Conservation (phyloP, 23 tunicate species). For the Ascidia mentula region DNA sequence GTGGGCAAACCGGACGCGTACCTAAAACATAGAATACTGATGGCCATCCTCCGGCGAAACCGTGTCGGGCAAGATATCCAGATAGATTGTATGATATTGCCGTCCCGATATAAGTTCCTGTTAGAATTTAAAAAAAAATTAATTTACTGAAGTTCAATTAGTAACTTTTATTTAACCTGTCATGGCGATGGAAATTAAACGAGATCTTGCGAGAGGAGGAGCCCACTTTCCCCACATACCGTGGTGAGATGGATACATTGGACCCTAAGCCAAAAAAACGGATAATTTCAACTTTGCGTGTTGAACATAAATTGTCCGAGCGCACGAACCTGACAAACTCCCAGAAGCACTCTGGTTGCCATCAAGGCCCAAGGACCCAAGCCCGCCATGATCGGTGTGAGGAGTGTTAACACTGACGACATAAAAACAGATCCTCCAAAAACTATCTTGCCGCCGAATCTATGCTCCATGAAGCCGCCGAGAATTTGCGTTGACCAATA, state of each 20-base stretch:
- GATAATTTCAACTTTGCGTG: background rate
- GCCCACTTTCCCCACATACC: constrained; percentile 85
- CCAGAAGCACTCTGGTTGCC: constrained; percentile 33
- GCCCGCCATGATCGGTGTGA: constrained; percentile 44
- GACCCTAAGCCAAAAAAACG: constrained; percentile 27
- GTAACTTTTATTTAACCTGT: constrained; percentile 22
- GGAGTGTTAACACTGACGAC: constrained; percentile 36
- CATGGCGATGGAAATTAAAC: constrained; percentile 52
- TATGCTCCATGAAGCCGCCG: constrained; percentile 55
- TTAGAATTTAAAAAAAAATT: background rate
- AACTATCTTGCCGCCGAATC: constrained; percentile 63
- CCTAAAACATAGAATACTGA: constrained; percentile 60
- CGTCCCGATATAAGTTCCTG: constrained; percentile 51
- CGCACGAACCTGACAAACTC: constrained; percentile 42
- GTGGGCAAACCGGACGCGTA: background rate
- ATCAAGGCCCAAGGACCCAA: constrained; percentile 48
- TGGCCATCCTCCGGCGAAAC: constrained; percentile 55
- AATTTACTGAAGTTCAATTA: background rate
- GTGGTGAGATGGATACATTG: constrained; percentile 57
- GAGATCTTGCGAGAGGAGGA: constrained; percentile 52
- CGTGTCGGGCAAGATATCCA: constrained; percentile 41
- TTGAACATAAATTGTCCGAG: too few relatives aligned
- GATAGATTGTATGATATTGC: constrained; percentile 46
- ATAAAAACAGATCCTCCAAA: constrained; percentile 48
- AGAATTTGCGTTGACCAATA: constrained; percentile 49